Percentiles rank a stretch among this genome's conserved stretches.
Conservation (phyloP, 2,113 vertebrate genomes). For the Crotalus viridis region DNA sequence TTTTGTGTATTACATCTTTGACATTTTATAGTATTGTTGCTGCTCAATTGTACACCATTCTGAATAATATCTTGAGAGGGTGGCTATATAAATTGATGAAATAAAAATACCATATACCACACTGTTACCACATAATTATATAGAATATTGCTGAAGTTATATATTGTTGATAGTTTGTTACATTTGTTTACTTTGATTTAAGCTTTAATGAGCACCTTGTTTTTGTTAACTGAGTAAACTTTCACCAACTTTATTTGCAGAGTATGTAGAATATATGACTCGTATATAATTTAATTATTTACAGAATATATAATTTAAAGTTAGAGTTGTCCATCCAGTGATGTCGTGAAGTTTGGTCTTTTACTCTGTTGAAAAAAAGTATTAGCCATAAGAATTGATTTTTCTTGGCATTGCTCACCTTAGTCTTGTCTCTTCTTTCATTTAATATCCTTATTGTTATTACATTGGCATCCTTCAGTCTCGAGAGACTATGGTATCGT, state of each 20-base stretch:
- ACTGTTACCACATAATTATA: background rate
- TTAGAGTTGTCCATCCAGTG: background rate
- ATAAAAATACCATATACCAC: background rate
- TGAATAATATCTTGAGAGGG: background rate
- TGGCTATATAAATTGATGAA: background rate
- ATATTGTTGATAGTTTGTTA: background rate
- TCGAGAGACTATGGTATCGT: no score
- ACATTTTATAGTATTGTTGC: background rate
- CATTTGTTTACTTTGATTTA: background rate
- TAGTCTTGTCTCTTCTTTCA: background rate
- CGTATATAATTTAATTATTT: background rate
- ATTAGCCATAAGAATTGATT: background rate
- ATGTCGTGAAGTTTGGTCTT: background rate
- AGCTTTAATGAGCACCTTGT: background rate
- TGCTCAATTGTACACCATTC: background rate
- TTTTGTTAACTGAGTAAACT: background rate
- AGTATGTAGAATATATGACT: background rate
- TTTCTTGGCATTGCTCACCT: background rate
- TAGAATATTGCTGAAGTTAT: background rate
- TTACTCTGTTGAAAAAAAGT: background rate
- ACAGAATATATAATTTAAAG: background rate
- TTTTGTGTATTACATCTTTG: background rate
- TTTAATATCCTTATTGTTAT: background rate
- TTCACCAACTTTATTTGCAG: background rate
- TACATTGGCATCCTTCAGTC: no score